phyloP scores from a whole-genome alignment of 2,113 vertebrate genomes.

The Nannospalax galili region DNA sequence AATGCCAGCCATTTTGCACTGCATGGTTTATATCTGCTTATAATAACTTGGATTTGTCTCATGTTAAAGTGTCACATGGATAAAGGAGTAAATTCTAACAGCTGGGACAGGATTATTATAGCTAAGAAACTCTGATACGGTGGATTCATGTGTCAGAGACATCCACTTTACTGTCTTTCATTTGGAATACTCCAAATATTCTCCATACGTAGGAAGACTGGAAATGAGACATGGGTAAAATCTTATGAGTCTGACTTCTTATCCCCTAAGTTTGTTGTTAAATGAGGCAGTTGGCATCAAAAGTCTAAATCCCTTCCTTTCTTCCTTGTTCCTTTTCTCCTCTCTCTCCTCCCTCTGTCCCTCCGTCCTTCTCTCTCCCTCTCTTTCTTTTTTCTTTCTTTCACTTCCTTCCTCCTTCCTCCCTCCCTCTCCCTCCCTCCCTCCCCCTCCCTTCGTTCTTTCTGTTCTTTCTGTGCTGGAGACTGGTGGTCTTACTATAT shows the following conservation, averaged over 20 bases:
- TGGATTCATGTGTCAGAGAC: conserved; percentile 79
- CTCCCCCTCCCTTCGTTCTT: not conserved
- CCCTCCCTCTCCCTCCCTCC: too few species aligned
- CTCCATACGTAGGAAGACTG: conserved; percentile 65
- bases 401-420: rapidly evolving
- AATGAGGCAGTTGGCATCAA: not conserved
- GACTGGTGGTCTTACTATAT: not conserved
- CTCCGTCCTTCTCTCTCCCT: not conserved
- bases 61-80: conserved; percentile 88
- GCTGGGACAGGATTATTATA: conserved; percentile 85
- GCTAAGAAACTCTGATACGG: conserved; percentile 80
- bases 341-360: not conserved
- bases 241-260: conserved; percentile 14
- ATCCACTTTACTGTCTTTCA: conserved; percentile 81
- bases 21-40: conserved; percentile 83
- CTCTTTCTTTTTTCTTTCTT: not conserved
- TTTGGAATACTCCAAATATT: conserved; percentile 72
- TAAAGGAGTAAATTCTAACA: conserved; percentile 85
- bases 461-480: not conserved
- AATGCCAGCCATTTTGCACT: conserved; percentile 79
- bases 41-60: conserved; percentile 82
- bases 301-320: not conserved
- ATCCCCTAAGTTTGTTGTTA: conserved; percentile 22
- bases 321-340: not conserved
- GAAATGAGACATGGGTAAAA: conserved; percentile 21